A percentile compares a stretch with the other conserved stretches of the same genome.
Evolutionary conservation across 2,113 vertebrate species (phyloP).

Genomic region (Tragelaphus imberbis): DNA sequence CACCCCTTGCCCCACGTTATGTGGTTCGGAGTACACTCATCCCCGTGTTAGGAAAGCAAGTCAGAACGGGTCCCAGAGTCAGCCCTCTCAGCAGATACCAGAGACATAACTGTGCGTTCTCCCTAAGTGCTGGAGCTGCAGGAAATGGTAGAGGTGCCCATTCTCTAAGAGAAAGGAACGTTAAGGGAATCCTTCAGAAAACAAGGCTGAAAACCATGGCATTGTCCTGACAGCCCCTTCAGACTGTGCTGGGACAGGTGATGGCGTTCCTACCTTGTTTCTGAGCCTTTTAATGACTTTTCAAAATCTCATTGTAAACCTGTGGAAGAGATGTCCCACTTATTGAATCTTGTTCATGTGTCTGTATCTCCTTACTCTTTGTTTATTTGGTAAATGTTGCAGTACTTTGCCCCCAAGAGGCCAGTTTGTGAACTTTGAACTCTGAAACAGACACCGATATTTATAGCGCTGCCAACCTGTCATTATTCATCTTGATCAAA

Average conservation of each 20-base stretch:
- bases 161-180: background rate
- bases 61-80: background rate
- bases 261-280: background rate
- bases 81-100: background rate
- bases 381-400: background rate
- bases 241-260: background rate
- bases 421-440: slow-evolving; percentile 26
- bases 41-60: background rate
- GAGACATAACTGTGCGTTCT: background rate
- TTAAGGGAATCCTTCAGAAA: background rate
- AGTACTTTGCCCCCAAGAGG: background rate
- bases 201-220: background rate
- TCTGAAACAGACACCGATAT: background rate
- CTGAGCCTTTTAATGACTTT: background rate
- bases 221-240: background rate
- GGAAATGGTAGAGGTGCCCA: background rate
- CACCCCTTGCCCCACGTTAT: background rate
- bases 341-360: background rate
- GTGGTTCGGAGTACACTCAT: background rate
- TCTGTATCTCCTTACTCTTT: background rate
- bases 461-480: background rate
- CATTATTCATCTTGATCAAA: slow-evolving; percentile 13
- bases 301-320: background rate
- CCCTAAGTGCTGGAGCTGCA: background rate
- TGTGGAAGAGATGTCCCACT: background rate